Conservation (phyloP, 2,797 vertebrate genomes). For the Cyclopterus lumpus region DNA sequence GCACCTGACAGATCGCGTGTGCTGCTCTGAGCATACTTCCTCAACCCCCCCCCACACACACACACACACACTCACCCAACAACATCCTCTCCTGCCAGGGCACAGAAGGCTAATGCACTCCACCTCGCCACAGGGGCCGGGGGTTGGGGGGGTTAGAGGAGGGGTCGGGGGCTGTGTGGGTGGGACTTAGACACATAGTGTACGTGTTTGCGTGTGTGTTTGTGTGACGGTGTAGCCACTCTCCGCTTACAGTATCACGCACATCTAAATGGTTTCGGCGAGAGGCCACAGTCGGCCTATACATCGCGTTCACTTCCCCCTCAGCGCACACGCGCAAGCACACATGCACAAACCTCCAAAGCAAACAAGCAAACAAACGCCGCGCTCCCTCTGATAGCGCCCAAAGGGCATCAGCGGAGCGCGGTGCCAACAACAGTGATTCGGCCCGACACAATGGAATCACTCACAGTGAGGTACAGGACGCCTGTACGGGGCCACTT, state of each 20-base stretch:
- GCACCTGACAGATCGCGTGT: conserved; percentile 79
- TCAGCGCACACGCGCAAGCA: conserved; percentile 60
- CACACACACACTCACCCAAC: conserved; percentile 7
- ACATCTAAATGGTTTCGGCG: conserved; percentile 71
- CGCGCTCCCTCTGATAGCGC: conserved; percentile 48
- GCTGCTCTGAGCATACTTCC: conserved; percentile 62
- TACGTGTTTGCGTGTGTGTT: conserved; percentile 56
- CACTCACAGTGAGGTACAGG: conserved; percentile 35
- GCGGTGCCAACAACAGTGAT: conserved; percentile 45
- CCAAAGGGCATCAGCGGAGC: conserved; percentile 49
- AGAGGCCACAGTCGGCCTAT: conserved; percentile 51
- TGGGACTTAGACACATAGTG: conserved; percentile 39
- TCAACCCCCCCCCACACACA: conserved; percentile 44
- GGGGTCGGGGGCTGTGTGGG: too few relatives aligned
- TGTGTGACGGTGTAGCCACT: conserved; percentile 58
- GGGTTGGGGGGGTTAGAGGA: background rate
- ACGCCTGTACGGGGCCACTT: conserved; percentile 34
- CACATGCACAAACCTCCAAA: conserved; percentile 62
- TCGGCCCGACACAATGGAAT: conserved; percentile 45
- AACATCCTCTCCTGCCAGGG: conserved; percentile 66
- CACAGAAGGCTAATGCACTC: conserved; percentile 79
- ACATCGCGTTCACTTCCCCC: conserved; percentile 43
- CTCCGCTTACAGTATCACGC: conserved; percentile 72
- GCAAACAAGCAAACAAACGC: conserved; percentile 76
- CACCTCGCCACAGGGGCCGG: conserved; percentile 65